These are phyloP conservation scores for Clarias macrocephalus DNA, from an alignment of 2,113 vertebrate genomes.

Conservation along the genomic window DNA sequence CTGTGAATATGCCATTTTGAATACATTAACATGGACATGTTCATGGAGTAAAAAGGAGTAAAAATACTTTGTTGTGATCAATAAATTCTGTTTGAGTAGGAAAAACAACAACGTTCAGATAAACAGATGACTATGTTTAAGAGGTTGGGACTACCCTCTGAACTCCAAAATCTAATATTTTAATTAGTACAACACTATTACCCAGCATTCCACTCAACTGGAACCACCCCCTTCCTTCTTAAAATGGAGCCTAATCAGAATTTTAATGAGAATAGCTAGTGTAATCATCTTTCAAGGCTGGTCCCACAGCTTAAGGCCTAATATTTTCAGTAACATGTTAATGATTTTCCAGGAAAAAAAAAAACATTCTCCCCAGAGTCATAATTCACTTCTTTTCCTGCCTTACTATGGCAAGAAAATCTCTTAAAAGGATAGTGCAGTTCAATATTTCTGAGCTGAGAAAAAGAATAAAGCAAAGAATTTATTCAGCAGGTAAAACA, in stretches of 20 bases:
- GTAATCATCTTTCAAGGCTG: slow-evolving; percentile 82
- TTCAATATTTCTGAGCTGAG: background rate
- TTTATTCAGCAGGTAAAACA: background rate
- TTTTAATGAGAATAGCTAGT: slow-evolving; percentile 86
- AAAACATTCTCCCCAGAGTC: slow-evolving; percentile 76
- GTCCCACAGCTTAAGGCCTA: slow-evolving; percentile 84
- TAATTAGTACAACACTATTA: slow-evolving; percentile 61
- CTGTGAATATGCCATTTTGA: slow-evolving; percentile 61
- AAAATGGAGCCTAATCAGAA: slow-evolving; percentile 80
- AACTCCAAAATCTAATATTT: slow-evolving; percentile 62
- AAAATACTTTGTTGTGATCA: slow-evolving; percentile 57
- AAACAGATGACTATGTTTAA: slow-evolving; percentile 49
- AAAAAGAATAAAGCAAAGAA: background rate
- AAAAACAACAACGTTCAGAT: slow-evolving; percentile 50
- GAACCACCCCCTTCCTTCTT: slow-evolving; percentile 67
- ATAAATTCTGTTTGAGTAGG: slow-evolving; percentile 55
- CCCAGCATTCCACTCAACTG: slow-evolving; percentile 62
- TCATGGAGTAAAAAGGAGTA: slow-evolving; percentile 62
- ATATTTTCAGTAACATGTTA: slow-evolving; percentile 91
- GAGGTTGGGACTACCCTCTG: slow-evolving; percentile 42
- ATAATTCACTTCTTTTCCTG: slow-evolving; percentile 43
- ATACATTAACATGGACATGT: slow-evolving; percentile 52
- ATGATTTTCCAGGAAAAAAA: slow-evolving; percentile 83
- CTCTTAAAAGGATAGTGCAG: background rate
- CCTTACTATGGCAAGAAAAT: background rate